A percentile compares a stretch with the other conserved stretches of the same genome.
Conservation (phyloP, 2,797 vertebrate genomes). For the Otolemur crassicaudatus region DNA sequence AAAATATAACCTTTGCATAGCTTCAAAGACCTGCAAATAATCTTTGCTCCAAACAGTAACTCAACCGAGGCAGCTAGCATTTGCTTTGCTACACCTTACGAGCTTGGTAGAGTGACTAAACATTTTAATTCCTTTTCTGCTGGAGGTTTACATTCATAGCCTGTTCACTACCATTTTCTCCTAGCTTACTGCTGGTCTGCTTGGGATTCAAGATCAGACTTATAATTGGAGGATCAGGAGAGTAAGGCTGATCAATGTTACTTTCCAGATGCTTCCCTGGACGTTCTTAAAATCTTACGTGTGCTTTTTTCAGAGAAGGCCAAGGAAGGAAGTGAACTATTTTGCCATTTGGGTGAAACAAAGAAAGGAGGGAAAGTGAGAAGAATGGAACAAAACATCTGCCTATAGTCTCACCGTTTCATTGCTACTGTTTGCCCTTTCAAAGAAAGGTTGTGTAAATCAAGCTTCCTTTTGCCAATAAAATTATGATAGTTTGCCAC, state of each 20-base stretch:
- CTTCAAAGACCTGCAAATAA: background rate
- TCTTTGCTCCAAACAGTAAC: slow-evolving; percentile 50
- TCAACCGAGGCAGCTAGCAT: background rate
- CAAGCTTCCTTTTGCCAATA: background rate
- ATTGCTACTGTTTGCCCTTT: background rate
- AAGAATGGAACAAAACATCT: background rate
- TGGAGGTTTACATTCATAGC: background rate
- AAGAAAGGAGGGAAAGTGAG: background rate
- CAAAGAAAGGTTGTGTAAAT: slow-evolving; percentile 27
- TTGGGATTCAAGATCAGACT: slow-evolving; percentile 73
- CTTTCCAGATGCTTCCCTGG: slow-evolving; percentile 60
- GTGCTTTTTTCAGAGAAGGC: slow-evolving; percentile 18
- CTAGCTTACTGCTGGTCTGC: slow-evolving; percentile 12
- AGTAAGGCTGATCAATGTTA: slow-evolving; percentile 7
- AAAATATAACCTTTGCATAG: background rate
- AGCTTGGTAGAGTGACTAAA: slow-evolving; percentile 13
- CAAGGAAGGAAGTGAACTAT: background rate
- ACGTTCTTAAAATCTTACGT: slow-evolving; percentile 64
- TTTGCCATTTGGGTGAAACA: slow-evolving; percentile 42
- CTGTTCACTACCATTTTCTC: slow-evolving; percentile 38
- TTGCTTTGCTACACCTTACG: background rate
- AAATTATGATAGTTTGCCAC: slow-evolving; percentile 37
- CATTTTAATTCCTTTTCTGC: slow-evolving; percentile 50
- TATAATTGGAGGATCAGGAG: slow-evolving; percentile 74
- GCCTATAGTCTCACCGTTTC: background rate